These are phyloP conservation scores for Ariolimax columbianus DNA, from an alignment of 2,888 invertebrate genomes.

Conservation along the genomic window DNA sequence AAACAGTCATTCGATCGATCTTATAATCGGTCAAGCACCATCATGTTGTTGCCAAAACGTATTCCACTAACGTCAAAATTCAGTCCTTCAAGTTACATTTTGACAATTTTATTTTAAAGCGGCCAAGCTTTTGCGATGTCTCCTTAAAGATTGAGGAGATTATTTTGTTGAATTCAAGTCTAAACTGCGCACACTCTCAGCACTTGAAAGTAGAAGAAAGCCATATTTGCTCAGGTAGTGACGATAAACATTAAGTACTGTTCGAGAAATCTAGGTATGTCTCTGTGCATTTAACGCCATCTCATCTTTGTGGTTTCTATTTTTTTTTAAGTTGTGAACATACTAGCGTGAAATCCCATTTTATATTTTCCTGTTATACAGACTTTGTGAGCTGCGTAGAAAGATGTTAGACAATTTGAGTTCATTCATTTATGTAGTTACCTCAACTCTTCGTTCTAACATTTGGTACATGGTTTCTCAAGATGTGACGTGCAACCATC, in stretches of 20 bases:
- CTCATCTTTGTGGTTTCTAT: background rate
- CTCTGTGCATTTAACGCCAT: conserved; percentile 20
- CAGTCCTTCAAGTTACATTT: background rate
- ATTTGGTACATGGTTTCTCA: too few species aligned
- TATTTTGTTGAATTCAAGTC: background rate
- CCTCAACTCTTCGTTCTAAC: background rate
- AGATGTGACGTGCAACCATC: too few species aligned
- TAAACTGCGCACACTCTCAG: conserved; percentile 12
- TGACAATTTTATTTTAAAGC: background rate
- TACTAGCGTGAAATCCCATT: background rate
- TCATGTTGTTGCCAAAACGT: too few species aligned
- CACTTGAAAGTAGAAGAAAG: conserved; percentile 4
- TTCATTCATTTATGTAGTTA: background rate
- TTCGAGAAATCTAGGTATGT: background rate
- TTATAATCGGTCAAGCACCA: too few species aligned
- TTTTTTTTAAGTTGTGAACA: conserved; percentile 6
- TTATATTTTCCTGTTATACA: background rate
- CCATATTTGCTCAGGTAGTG: conserved; percentile 9
- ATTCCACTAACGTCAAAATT: too few species aligned
- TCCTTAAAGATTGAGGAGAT: conserved; percentile 9
- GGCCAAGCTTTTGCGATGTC: background rate
- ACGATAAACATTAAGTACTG: conserved; percentile 19
- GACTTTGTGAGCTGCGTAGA: background rate
- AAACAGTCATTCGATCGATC: too few species aligned
- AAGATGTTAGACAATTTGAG: background rate